Evolutionary conservation across 2,797 vertebrate species (phyloP), one percentile per base, ranked within the genome.

Genomic region (Liasis olivaceus): DNA sequence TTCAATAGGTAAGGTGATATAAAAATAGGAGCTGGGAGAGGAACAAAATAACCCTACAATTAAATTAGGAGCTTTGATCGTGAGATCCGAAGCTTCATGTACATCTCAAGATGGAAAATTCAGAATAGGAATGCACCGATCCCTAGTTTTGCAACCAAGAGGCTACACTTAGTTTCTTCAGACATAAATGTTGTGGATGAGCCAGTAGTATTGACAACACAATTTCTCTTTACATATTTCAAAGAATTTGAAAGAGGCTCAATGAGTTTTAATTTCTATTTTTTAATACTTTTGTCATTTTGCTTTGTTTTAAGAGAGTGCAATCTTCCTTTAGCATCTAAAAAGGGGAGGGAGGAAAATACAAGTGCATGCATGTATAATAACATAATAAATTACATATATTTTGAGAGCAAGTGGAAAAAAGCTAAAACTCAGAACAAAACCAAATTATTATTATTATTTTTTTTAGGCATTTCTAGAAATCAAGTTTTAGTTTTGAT

Each of bases 291-390:
- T 47, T 47, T 3, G 36, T 77, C 72, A 42, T 77, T 22, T 63
- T 42, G 3, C 6, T 17, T 84, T 51, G 5, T 60, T 90, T 85
- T 90, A 42, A 62, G 5, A 26, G 6, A 4, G 56, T 26, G 4
- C 12, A 54, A 91, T 3, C 9, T 13, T 28, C 26, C 36, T 13
- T 62, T 26, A 54, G 59, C 28, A 20, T 26, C 15, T 22, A 8
- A 47, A 54, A 85, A 90, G 59, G 7, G 4, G 2, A 17, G 14
- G 20, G 36, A 2, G 8, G 36, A 77, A 77, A 42, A 20, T 14
- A 17, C 1, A 2, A 0, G 0, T 8, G 20, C 36, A 42, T 11
- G 8, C 8, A 24, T 12, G 8, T 47, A 20, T 3, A 22, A 22
- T 4, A 59, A n/a, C 28, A 12, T 5, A 36, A 47, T 81, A 81